Evolutionary conservation across 2,888 invertebrate species (phyloP).

Genomic region (Leptarthrus brevirostris): DNA sequence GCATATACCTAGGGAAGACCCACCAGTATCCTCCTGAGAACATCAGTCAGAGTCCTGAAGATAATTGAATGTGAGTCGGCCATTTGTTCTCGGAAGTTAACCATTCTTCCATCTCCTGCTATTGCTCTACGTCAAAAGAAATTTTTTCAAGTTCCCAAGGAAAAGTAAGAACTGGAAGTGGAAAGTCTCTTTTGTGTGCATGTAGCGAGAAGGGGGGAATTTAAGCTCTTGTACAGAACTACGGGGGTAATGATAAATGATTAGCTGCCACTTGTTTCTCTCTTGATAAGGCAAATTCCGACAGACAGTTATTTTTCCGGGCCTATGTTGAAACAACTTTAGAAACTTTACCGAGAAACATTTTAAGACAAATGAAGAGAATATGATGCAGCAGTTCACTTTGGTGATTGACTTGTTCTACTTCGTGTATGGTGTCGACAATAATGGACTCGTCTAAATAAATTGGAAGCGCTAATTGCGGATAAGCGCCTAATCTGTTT

Average conservation of each 20-base stretch:
- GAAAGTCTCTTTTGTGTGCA: neutral
- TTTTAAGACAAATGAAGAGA: conserved; percentile 40
- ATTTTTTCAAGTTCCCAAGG: conserved; percentile 4
- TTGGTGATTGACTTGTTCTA: conserved; percentile 48
- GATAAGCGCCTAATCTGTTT: no score
- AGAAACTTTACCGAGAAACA: neutral
- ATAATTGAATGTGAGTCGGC: conserved; percentile 51
- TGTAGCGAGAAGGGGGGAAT: neutral
- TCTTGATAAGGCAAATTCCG: conserved; percentile 29
- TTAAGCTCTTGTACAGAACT: neutral
- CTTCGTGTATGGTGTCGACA: neutral
- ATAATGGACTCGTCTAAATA: neutral
- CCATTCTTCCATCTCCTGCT: conserved; percentile 15
- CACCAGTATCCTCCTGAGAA: neutral
- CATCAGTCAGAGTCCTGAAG: conserved; percentile 32
- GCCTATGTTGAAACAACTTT: neutral
- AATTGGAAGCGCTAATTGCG: conserved; percentile 10
- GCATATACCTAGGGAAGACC: neutral
- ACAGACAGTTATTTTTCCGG: conserved; percentile 2
- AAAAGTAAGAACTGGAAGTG: conserved; percentile 18
- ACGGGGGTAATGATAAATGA: conserved; percentile 48
- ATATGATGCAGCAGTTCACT: conserved; percentile 52
- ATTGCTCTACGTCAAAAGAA: conserved; percentile 24
- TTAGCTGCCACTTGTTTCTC: conserved; percentile 47
- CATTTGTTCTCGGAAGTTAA: conserved; percentile 49